Evolutionary conservation across 1,140 invertebrate species (phyloP).

Genomic region (Leptoteleia sp.): DNA sequence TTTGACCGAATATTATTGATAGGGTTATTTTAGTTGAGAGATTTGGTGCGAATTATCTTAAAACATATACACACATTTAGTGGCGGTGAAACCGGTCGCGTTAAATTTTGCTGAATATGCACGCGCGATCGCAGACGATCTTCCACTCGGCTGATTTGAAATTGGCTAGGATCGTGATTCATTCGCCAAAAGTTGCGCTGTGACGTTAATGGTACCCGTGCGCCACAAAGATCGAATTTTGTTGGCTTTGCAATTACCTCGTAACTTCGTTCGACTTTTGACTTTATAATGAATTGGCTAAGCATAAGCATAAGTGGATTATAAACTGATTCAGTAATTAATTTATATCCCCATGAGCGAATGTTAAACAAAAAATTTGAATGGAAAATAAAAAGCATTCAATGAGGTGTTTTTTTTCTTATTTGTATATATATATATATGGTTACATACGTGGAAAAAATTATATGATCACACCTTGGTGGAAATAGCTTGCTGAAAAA

Average conservation of each 20-base stretch:
- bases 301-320: slow-evolving; percentile 30
- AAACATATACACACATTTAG: slow-evolving; percentile 5
- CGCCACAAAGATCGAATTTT: slow-evolving; percentile 16
- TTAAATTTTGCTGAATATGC: slow-evolving; percentile 42
- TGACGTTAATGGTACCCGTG: slow-evolving; percentile 40
- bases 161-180: slow-evolving; percentile 44
- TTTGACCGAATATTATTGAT: slow-evolving; percentile 9
- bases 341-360: slow-evolving; percentile 16
- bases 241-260: slow-evolving; percentile 39
- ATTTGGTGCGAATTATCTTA: slow-evolving; percentile 22
- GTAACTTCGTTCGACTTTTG: slow-evolving; percentile 41
- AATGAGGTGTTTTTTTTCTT: too few relatives aligned
- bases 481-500: too few relatives aligned
- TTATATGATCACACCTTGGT: too few relatives aligned
- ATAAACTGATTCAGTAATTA: slow-evolving; percentile 36
- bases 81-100: slow-evolving; percentile 37
- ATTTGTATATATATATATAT: too few relatives aligned
- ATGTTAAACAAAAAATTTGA: too few relatives aligned
- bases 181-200: slow-evolving; percentile 31
- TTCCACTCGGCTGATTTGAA: slow-evolving; percentile 33
- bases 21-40: neutral
- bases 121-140: slow-evolving; percentile 33
- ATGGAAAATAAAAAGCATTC: too few relatives aligned
- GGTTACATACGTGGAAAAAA: too few relatives aligned
- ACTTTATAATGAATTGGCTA: slow-evolving; percentile 38